Percentiles rank a stretch among this genome's conserved stretches.
These are phyloP conservation scores for Diplogasteroides magnus DNA, from an alignment of 1,140 invertebrate genomes.

Conservation along the genomic window DNA sequence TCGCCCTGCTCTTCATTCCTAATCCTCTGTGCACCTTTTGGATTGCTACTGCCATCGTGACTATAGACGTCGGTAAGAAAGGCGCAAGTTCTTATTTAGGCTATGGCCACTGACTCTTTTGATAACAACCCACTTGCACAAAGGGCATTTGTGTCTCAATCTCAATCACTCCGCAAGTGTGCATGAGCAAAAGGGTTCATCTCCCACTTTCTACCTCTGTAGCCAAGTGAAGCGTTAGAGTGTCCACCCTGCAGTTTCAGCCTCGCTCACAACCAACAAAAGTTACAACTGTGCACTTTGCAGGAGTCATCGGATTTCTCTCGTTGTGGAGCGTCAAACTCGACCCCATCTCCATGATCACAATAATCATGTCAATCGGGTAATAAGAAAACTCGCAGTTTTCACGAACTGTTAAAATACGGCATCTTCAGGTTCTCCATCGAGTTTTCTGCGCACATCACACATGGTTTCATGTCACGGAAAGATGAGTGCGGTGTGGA, in stretches of 20 bases:
- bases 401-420: conserved; percentile 33
- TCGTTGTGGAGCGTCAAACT: conserved; percentile 78
- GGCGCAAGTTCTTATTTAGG: no score
- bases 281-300: no score
- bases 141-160: no score
- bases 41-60: conserved; percentile 89
- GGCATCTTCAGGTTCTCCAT: conserved; percentile 63
- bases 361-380: conserved; percentile 58
- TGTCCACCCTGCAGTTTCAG: no score
- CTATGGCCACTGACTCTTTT: no score
- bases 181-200: no score
- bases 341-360: conserved; percentile 56
- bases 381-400: background rate
- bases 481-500: conserved; percentile 42
- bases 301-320: conserved; percentile 87
- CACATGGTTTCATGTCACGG: conserved; percentile 86
- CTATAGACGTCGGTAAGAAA: conserved; percentile 77
- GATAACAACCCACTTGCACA: no score
- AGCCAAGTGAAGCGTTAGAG: no score
- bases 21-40: conserved; percentile 84
- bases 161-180: no score
- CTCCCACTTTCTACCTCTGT: conserved; percentile 2
- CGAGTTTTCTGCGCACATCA: conserved; percentile 89
- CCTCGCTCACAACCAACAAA: no score
- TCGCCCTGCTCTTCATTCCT: conserved; percentile 92